A percentile compares a stretch with the other conserved stretches of the same genome.
phyloP scores from a whole-genome alignment of 2,888 invertebrate genomes.

The Ectemnius lituratus region DNA sequence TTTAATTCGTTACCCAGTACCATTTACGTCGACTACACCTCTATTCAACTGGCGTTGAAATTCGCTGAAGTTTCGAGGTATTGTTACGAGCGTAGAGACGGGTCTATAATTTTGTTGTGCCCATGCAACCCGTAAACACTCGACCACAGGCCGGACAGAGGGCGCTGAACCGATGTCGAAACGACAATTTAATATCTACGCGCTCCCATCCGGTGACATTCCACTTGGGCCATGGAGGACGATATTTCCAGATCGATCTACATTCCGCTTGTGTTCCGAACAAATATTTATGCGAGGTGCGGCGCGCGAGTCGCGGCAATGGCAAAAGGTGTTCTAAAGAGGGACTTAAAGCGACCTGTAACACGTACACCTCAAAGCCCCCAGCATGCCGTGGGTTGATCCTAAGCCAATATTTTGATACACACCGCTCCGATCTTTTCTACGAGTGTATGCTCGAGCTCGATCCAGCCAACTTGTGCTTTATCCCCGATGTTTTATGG shows the following conservation, averaged over 20 bases:
- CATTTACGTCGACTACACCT: no score
- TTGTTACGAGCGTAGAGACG: no score
- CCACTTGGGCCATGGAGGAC: slow-evolving; percentile 23
- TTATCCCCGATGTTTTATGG: slow-evolving; percentile 19
- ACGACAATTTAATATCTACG: slow-evolving; percentile 45
- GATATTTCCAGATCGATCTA: slow-evolving; percentile 47
- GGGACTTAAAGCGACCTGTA: slow-evolving; percentile 12
- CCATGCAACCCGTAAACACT: slow-evolving; percentile 8
- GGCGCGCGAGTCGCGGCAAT: slow-evolving; percentile 1
- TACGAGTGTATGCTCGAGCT: slow-evolving; percentile 10
- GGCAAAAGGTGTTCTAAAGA: slow-evolving; percentile 17
- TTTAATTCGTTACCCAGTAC: no score
- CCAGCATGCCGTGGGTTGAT: slow-evolving; percentile 23
- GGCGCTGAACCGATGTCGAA: slow-evolving; percentile 16
- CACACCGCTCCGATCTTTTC: slow-evolving; percentile 39
- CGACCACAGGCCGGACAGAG: slow-evolving; percentile 16
- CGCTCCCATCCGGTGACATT: slow-evolving; percentile 36
- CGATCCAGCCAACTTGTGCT: slow-evolving; percentile 12
- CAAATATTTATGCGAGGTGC: slow-evolving; percentile 41
- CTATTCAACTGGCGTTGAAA: no score
- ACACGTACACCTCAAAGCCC: slow-evolving; percentile 16
- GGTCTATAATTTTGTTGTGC: no score
- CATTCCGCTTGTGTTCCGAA: slow-evolving; percentile 43
- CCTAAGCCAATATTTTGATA: slow-evolving; percentile 57
- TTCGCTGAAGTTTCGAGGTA: no score